Conservation (phyloP, 2,797 vertebrate species). For the Paramormyrops hopkinsi region DNA sequence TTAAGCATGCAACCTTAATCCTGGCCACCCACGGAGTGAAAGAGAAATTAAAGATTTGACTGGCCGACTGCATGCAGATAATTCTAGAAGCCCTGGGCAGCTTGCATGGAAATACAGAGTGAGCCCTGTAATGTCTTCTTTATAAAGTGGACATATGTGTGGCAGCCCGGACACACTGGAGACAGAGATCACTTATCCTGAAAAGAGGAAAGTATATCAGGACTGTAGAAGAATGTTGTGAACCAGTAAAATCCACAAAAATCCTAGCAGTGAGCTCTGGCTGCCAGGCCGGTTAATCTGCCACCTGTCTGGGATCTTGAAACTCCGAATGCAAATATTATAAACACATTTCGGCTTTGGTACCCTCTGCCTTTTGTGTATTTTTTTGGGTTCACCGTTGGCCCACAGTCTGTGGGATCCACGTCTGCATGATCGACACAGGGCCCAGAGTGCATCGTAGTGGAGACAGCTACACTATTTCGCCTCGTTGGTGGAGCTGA, state of each 20-base stretch:
- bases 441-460: neutral
- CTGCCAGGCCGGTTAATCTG: neutral
- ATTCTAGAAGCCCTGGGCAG: neutral
- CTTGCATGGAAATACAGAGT: neutral
- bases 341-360: neutral
- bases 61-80: neutral
- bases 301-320: constrained; percentile 8
- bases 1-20: neutral
- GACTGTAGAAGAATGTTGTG: neutral
- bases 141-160: neutral
- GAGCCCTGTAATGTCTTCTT: neutral
- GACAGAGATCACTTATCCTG: neutral
- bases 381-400: neutral
- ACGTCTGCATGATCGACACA: neutral
- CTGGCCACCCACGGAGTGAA: neutral
- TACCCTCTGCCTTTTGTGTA: constrained; percentile 1
- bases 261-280: neutral
- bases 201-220: neutral
- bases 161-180: neutral
- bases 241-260: neutral
- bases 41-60: neutral
- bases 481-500: neutral
- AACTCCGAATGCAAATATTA: neutral
- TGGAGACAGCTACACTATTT: neutral
- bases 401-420: neutral